A percentile compares a stretch with the other conserved stretches of the same genome.
phyloP scores from a whole-genome alignment of 2,113 vertebrate genomes.

The Sprattus sprattus region DNA sequence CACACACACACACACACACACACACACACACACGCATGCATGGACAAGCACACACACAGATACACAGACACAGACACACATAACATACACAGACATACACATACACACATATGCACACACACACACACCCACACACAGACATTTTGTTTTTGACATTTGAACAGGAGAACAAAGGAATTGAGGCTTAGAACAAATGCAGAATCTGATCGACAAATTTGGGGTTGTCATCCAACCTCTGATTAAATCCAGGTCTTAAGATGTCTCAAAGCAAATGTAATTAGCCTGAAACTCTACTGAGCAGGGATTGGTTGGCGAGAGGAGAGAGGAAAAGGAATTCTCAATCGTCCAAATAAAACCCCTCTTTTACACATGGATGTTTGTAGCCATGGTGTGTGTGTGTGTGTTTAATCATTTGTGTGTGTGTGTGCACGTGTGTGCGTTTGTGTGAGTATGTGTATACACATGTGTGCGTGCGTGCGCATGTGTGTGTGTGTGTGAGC shows the following conservation, averaged over 20 bases:
- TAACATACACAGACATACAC: too few relatives aligned
- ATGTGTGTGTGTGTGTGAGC: background rate
- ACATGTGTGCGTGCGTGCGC: background rate
- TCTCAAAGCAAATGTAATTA: constrained; percentile 42
- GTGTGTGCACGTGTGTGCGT: background rate
- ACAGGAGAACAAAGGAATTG: background rate
- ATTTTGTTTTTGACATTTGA: background rate
- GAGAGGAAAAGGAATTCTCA: constrained; percentile 40
- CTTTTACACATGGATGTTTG: constrained; percentile 44
- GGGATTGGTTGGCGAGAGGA: background rate
- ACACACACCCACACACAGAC: too few relatives aligned
- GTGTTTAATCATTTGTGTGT: background rate
- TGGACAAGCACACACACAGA: background rate
- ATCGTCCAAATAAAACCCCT: constrained; percentile 46
- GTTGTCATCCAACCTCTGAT: constrained; percentile 45
- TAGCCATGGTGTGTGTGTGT: background rate
- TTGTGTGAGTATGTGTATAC: background rate
- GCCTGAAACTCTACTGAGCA: constrained; percentile 38
- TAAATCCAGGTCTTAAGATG: constrained; percentile 36
- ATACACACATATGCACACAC: too few relatives aligned
- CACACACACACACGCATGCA: background rate
- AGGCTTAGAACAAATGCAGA: constrained; percentile 24
- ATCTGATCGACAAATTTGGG: constrained; percentile 33
- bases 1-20: too few relatives aligned
- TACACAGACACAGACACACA: background rate